Base-by-base conservation (phyloP, 1,140 invertebrate genomes). In the Eumaeus atala region DNA sequence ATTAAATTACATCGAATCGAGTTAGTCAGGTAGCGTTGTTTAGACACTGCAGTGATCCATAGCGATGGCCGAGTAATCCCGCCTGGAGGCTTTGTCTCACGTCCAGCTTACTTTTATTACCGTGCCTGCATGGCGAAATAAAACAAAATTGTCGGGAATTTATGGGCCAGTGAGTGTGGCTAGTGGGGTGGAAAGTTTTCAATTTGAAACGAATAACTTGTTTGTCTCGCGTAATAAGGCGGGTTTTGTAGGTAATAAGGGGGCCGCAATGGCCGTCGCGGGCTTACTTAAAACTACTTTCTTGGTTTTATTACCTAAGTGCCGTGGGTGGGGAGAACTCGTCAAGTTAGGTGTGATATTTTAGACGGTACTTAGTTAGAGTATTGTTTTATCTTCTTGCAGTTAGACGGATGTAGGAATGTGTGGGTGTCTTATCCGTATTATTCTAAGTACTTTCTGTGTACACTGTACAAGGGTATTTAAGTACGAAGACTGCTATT, bases 101-200 rank as follows among this genome's bases (percentile, higher is more conserved):
- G 81, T 84, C 74, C 76, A 80, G 79, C 79, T 86, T 84, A 86
- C 83, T 86, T 86, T 84, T 86, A 86, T 86, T 84, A 84, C 83
- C 80, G 74, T 75, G 74, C 79, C 80, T 81, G 82, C 72, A 86
- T 84, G 81, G 79, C 67, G 79, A 81, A 86, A 84, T 86, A 84
- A 86, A 86, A 83, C 83, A 84, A 86, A 84, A 86, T 86, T 86
- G 83, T 77, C 79, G 72, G 76, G 79, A 86, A 86, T 86, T 86
- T 86, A 86, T 83, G 79, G 76, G 62, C 77, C 79, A 68, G 79
- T 76, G 73, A 69, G 66, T 71, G 75, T 72, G 73, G 77, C 81
- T 80, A 84, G 80, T 84, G 81, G 83, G 83, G 83, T 77, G 77
- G 79, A 83, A 84, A 86, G 79, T 86, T 86, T 86, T 86, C 83